phyloP scores from a whole-genome alignment of 2,797 vertebrate species.

The Sebastes melanostomus region DNA sequence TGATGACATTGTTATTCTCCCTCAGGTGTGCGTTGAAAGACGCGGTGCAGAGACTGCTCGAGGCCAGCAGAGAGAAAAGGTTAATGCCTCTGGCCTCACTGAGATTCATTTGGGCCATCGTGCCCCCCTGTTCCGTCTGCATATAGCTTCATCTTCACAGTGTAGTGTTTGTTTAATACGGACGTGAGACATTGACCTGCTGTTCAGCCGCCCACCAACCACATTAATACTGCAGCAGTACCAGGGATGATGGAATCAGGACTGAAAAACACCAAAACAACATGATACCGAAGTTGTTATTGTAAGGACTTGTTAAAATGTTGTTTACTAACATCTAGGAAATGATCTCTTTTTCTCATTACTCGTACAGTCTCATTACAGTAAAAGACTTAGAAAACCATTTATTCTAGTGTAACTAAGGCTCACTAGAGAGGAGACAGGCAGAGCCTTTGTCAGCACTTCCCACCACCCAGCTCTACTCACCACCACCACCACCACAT shows the following conservation, averaged over 20 bases:
- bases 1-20: neutral
- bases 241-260: neutral
- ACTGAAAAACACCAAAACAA: neutral
- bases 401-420: neutral
- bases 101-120: constrained; percentile 18
- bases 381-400: neutral
- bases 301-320: neutral
- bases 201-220: neutral
- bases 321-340: neutral
- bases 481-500: neutral
- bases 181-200: neutral
- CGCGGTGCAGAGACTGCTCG: constrained; percentile 7
- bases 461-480: neutral
- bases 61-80: constrained; percentile 27
- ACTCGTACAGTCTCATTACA: neutral
- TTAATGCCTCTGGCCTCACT: constrained; percentile 3
- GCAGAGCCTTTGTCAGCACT: neutral
- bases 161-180: neutral
- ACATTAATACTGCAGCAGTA: neutral
- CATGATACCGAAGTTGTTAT: neutral
- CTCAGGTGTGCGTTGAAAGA: constrained; percentile 1
- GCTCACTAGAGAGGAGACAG: neutral
- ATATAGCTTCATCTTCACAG: neutral
- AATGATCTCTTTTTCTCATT: neutral
- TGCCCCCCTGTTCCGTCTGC: constrained; percentile 1